A percentile compares a stretch with the other conserved stretches of the same genome.
These are phyloP conservation scores for Drosophila serrata DNA, from an alignment of 1,140 invertebrate genomes.

Conservation along the genomic window DNA sequence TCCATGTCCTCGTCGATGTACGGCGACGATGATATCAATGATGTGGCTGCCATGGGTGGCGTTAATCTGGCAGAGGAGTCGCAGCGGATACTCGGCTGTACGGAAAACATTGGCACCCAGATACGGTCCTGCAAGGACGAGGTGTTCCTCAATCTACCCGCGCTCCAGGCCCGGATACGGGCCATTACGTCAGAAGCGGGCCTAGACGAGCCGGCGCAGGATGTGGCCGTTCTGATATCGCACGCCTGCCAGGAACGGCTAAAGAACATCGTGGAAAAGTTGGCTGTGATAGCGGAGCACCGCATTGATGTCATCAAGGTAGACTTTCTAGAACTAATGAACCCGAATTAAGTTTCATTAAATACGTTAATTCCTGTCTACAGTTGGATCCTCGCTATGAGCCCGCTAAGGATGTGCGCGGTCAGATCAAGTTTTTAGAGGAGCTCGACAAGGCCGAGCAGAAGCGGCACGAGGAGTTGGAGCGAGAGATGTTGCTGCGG, in stretches of 20 bases:
- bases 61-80: slow-evolving; percentile 99
- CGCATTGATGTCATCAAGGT: slow-evolving; percentile 96
- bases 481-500: slow-evolving; percentile 95
- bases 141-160: slow-evolving; percentile 92
- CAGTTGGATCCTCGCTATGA: slow-evolving; percentile 95
- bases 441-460: slow-evolving; percentile 97
- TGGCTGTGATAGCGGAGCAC: slow-evolving; percentile 97
- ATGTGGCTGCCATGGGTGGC: slow-evolving; percentile 99
- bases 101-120: slow-evolving; percentile 97
- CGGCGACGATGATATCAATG: slow-evolving; percentile 98
- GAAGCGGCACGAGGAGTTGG: slow-evolving; percentile 97
- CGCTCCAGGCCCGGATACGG: slow-evolving; percentile 92
- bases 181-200: slow-evolving; percentile 91
- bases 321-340: not conserved
- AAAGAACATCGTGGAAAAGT: slow-evolving; percentile 96
- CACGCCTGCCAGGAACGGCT: slow-evolving; percentile 98
- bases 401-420: slow-evolving; percentile 95
- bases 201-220: slow-evolving; percentile 94
- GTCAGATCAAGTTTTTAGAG: slow-evolving; percentile 97
- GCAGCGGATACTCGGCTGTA: slow-evolving; percentile 97
- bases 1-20: slow-evolving; percentile 86
- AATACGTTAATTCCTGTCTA: not conserved
- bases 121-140: slow-evolving; percentile 98
- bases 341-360: not conserved
- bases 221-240: slow-evolving; percentile 96